Conservation (phyloP, 2,888 invertebrate species). For the Cantharis rufa region DNA sequence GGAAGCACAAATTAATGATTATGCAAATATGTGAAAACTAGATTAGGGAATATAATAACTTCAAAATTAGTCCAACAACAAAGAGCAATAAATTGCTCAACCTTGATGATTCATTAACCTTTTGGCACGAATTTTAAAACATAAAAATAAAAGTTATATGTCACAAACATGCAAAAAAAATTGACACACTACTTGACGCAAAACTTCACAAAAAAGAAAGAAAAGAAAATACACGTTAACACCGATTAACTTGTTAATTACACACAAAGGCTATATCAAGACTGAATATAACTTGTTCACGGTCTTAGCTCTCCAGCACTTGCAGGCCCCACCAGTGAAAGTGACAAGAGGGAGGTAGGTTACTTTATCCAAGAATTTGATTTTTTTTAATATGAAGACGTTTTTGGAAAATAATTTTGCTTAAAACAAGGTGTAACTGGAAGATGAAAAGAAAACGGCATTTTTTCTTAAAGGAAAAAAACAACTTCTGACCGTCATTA, state of each 20-base stretch:
- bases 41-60: background rate
- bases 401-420: background rate
- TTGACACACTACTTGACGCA: background rate
- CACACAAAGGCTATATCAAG: slow-evolving; percentile 23
- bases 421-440: too few species aligned
- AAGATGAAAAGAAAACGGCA: too few species aligned
- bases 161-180: background rate
- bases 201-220: background rate
- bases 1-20: background rate
- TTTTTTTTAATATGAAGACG: background rate
- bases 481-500: background rate
- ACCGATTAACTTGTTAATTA: slow-evolving; percentile 7
- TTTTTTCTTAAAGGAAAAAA: background rate
- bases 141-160: background rate
- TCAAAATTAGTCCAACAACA: background rate
- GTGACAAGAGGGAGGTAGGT: slow-evolving; percentile 29
- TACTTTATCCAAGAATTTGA: background rate
- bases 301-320: slow-evolving; percentile 28
- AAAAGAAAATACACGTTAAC: background rate
- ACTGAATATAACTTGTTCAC: slow-evolving; percentile 34
- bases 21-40: background rate
- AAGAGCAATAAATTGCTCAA: slow-evolving; percentile 4
- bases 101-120: slow-evolving; percentile 16
- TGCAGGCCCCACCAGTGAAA: slow-evolving; percentile 37
- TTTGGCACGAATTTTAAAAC: slow-evolving; percentile 7